Conservation (phyloP, 1,140 invertebrate genomes). For the Scaptomyza pallida region DNA sequence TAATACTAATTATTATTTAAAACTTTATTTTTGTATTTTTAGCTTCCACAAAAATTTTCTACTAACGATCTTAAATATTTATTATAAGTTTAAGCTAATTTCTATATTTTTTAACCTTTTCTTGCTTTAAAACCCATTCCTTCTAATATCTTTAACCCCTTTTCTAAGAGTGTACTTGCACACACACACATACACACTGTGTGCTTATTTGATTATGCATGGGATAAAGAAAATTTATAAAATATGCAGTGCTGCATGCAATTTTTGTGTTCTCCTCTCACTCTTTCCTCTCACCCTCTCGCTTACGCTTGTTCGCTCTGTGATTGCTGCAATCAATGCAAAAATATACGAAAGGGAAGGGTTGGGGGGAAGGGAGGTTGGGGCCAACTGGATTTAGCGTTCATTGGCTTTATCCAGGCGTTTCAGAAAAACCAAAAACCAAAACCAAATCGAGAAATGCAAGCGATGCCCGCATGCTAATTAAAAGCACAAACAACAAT, state of each 20-base stretch:
- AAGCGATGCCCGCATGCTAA: conserved; percentile 31
- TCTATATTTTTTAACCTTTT: too few species aligned
- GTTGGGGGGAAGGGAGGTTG: background rate
- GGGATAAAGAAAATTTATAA: conserved; percentile 34
- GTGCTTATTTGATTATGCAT: conserved; percentile 39
- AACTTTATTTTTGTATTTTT: too few species aligned
- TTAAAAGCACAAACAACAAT: conserved; percentile 44
- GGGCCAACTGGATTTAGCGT: conserved; percentile 30
- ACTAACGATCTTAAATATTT: too few species aligned
- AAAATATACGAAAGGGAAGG: conserved; percentile 36
- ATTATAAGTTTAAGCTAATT: too few species aligned
- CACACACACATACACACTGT: background rate
- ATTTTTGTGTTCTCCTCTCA: conserved; percentile 24
- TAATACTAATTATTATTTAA: too few species aligned
- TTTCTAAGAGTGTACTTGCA: too few species aligned
- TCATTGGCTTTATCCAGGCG: conserved; percentile 1
- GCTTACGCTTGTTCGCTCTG: too few species aligned
- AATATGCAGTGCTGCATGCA: conserved; percentile 1
- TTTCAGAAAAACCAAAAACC: too few species aligned
- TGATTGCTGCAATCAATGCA: conserved; percentile 61
- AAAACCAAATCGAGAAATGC: background rate
- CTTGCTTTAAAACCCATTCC: too few species aligned
- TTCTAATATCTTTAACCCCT: too few species aligned
- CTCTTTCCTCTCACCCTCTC: too few species aligned
- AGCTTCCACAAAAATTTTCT: too few species aligned